Evolutionary conservation across 2,113 vertebrate species (phyloP), one percentile per base, ranked within the genome.

Genomic region (Burhinus bistriatus): DNA sequence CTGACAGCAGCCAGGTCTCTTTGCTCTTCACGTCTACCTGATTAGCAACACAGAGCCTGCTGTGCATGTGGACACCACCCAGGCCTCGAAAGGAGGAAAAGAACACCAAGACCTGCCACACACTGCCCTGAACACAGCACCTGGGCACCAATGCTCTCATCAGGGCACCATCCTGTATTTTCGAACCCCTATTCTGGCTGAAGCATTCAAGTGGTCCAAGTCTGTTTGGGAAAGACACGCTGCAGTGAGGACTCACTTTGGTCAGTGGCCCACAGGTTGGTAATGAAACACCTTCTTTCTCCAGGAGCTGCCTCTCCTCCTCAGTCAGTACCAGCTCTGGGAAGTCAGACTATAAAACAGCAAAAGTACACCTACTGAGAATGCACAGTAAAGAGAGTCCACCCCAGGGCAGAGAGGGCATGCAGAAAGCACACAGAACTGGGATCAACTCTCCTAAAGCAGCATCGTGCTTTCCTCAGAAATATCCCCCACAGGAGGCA

Each of bases 251-350:
- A 73, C 72, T 95, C 97, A 99, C 99, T 98, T 99, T 99, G n/a
- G 98, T 99, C 59, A 99, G 98, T 66, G 99, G 99, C 96, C 99
- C 98, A 65, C 97, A 95, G 23, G 96, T 73, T 8, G 99, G 98
- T 90, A 99, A 97, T 3, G 96, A 92, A 47, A 98, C 73, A 15
- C 99, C 99, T 92, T 99, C 99, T 92, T 99, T 99, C 9, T 97
- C 95, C 96, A 99, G 95, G 15, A 99, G 98, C 25, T 98, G 97
- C 73, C 97, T 98, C 96, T 99, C 99, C 76, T 99, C 99, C 36
- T 99, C 98, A 3, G 98, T 99, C 89, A 99, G 98, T 45, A 98
- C 71, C 25, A 99, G 97, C 40, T 98, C 97, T 88, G 98, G 98
- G 65, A 98, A 98, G 64, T 97, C 95, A 64, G 98, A 97, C 98